Evolutionary conservation across 2,797 vertebrate species (phyloP), one percentile per base, ranked within the genome.

Genomic region (Hemibagrus guttatus): DNA sequence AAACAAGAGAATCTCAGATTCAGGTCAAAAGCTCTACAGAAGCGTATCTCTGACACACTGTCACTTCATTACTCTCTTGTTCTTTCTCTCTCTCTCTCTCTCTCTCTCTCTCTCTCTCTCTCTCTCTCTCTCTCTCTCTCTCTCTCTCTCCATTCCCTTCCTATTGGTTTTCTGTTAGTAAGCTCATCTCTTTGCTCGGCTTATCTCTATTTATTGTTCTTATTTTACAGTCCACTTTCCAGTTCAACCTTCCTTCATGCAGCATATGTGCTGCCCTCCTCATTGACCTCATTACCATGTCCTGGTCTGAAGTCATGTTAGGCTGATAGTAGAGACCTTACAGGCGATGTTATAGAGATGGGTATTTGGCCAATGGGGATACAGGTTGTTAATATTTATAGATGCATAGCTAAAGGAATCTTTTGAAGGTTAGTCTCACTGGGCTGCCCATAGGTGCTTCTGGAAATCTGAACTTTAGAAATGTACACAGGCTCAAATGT

Each of bases 1-100:
- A 91, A 91, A 89, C 89, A 89, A 91, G 90, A 87, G 87, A 89
- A 91, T 91, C 78, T 89, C 81, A 91, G 84, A 89, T 91, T 86
- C 86, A 89, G 90, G 90, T 89, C 90, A 89, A 89, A 89, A 88
- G 88, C 84, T 86, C 87, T 89, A 89, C 89, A 89, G 64, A 71
- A 85, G 72, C 74, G 54, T 85, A 88, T 89, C 87, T 81, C 42
- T 59, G 83, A 89, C 83, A 85, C 72, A 87, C 71, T 86, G 64
- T 87, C 84, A 82, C 52, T 86, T 87, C 76, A 81, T 87, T 81
- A 81, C 85, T 75, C 69, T 49, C 68, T 49, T 75, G 16, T 23
- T 84, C 49, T 64, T 23, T 88, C 81, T 46, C 59, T 58, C 28
- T 61, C 85, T 83, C 81, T 64, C 78, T 76, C 87, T 87, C 71